Percentiles rank a stretch among this genome's conserved stretches.
Conservation (phyloP, 2,797 vertebrate species). For the Melopsittacus undulatus region DNA sequence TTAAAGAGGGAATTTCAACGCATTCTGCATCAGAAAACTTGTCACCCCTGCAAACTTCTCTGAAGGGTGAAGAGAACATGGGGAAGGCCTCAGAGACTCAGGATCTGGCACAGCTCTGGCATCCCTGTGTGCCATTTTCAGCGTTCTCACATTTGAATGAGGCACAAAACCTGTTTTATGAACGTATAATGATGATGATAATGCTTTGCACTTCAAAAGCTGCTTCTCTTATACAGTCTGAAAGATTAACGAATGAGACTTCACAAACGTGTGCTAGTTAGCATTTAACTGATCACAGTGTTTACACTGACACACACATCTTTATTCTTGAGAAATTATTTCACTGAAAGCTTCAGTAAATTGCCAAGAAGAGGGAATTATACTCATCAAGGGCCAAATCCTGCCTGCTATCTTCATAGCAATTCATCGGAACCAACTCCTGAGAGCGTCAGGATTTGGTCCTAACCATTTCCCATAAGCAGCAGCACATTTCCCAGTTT, state of each 20-base stretch:
- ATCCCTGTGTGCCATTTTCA: neutral
- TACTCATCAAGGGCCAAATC: conserved; percentile 16
- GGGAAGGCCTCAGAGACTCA: neutral
- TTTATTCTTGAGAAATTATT: conserved; percentile 45
- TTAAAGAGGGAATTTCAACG: neutral
- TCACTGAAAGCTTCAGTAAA: conserved; percentile 42
- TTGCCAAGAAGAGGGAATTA: neutral
- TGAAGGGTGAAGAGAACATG: neutral
- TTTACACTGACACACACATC: conserved; percentile 47
- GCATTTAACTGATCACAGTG: conserved; percentile 69
- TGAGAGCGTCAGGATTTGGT: neutral
- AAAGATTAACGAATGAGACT: conserved; percentile 63
- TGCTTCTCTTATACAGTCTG: conserved; percentile 8
- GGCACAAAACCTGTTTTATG: conserved; percentile 4
- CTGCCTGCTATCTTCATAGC: neutral
- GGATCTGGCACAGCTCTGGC: conserved; percentile 2
- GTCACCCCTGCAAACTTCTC: neutral
- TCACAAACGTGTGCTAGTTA: conserved; percentile 64
- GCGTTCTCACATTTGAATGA: neutral
- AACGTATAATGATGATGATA: conserved; percentile 14
- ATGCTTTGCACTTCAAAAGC: conserved; percentile 71
- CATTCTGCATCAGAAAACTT: neutral
- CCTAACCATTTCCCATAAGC: neutral
- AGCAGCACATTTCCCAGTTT: neutral
- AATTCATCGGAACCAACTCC: neutral